Conservation (phyloP, 2,888 invertebrate genomes). For the Lasioglossum oenotherae region DNA sequence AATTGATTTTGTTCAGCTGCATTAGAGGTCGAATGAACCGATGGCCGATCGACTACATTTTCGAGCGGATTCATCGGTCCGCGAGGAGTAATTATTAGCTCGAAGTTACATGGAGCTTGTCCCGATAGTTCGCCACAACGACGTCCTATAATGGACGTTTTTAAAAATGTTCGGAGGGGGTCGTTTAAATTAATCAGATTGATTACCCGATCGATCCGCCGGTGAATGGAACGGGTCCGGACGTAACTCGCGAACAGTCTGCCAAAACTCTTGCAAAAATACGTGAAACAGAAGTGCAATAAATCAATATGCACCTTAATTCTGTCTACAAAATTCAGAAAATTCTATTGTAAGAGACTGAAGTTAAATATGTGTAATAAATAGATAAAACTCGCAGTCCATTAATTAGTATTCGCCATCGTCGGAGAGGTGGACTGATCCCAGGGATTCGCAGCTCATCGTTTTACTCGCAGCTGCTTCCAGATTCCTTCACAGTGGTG, state of each 20-base stretch:
- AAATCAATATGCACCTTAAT: too few species aligned
- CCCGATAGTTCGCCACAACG: background rate
- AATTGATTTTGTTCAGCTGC: background rate
- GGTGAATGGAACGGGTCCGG: background rate
- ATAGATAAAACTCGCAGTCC: background rate
- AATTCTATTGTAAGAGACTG: too few species aligned
- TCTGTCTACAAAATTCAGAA: too few species aligned
- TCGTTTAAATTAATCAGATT: background rate
- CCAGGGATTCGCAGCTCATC: background rate
- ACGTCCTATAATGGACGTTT: background rate
- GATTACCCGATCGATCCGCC: background rate
- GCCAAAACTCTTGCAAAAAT: background rate
- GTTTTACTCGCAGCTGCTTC: background rate
- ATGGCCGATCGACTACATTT: background rate
- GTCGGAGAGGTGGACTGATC: too few species aligned
- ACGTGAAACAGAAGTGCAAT: background rate
- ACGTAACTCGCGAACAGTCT: background rate
- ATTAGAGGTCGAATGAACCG: background rate
- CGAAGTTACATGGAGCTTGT: background rate
- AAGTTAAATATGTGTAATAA: too few species aligned
- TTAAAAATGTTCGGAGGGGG: background rate
- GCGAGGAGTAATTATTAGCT: constrained; percentile 1
- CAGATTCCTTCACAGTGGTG: background rate
- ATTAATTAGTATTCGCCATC: background rate
- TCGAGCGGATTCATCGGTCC: background rate